These are phyloP conservation scores for Bhutanitis thaidina DNA, from an alignment of 2,888 invertebrate species.

Conservation along the genomic window DNA sequence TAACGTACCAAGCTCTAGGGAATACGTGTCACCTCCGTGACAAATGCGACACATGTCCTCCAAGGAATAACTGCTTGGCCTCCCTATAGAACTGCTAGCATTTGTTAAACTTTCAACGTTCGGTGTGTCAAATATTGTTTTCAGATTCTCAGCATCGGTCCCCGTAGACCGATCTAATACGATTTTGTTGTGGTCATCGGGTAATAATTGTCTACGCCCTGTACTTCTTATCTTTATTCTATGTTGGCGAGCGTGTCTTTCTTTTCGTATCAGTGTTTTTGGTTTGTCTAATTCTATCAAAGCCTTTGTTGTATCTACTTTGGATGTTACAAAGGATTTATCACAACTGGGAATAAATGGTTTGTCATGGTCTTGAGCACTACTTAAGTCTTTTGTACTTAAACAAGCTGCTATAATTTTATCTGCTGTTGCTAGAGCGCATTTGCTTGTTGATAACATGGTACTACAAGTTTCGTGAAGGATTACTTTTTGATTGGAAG, in stretches of 20 bases:
- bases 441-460: neutral
- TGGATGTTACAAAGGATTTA: conserved; percentile 6
- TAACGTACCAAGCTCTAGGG: conserved; percentile 51
- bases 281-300: conserved; percentile 5
- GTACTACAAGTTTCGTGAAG: conserved; percentile 23
- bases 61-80: conserved; percentile 48
- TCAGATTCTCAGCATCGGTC: conserved; percentile 35
- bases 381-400: conserved; percentile 46
- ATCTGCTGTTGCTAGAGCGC: conserved; percentile 29
- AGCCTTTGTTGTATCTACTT: conserved; percentile 1
- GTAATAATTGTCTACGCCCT: neutral
- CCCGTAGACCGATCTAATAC: conserved; percentile 27
- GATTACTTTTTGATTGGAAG: neutral
- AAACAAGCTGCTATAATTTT: conserved; percentile 52
- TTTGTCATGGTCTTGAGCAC: conserved; percentile 6
- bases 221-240: conserved; percentile 15
- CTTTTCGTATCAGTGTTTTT: conserved; percentile 1
- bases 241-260: conserved; percentile 12
- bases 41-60: conserved; percentile 73
- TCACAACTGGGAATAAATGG: neutral
- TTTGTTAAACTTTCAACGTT: conserved; percentile 24
- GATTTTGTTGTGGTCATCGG: conserved; percentile 18
- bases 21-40: conserved; percentile 58
- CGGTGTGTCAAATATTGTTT: conserved; percentile 24
- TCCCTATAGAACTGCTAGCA: conserved; percentile 29